Evolutionary conservation across 2,113 vertebrate species (phyloP).

Genomic region (Carollia perspicillata): DNA sequence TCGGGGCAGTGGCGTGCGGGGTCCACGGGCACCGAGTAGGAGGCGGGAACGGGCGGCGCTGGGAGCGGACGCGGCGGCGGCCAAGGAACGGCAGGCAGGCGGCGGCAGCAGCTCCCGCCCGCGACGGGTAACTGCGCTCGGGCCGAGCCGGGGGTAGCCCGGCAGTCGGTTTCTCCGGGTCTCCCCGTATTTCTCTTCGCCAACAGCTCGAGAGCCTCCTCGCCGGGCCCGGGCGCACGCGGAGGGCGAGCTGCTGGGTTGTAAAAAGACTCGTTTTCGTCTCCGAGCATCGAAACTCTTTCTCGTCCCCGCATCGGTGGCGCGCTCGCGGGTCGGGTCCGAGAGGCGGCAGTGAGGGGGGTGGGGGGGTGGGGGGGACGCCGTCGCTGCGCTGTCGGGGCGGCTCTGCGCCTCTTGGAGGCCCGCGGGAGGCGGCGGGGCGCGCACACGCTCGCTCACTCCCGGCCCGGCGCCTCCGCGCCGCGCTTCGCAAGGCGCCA

Average conservation of each 20-base stretch:
- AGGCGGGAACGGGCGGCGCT: constrained; percentile 19
- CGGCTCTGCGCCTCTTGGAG: background rate
- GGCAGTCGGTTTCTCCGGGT: background rate
- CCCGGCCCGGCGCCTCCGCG: background rate
- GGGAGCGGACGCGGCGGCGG: constrained; percentile 34
- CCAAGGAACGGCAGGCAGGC: constrained; percentile 13
- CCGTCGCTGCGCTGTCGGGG: background rate
- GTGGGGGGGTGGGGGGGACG: no score
- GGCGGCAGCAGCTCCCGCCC: constrained; percentile 28
- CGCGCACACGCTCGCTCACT: background rate
- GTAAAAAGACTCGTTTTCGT: constrained; percentile 14
- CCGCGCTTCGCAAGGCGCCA: background rate
- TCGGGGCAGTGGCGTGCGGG: background rate
- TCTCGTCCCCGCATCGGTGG: background rate
- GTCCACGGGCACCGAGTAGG: constrained; percentile 2
- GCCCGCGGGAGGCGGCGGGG: constrained; percentile 25
- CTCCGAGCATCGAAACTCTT: background rate
- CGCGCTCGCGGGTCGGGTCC: background rate
- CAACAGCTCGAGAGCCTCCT: background rate
- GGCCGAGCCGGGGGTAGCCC: background rate
- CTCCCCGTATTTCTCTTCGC: background rate
- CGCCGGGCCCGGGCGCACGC: background rate
- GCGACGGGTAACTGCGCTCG: constrained; percentile 67
- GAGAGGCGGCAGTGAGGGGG: background rate
- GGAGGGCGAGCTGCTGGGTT: constrained; percentile 9